Evolutionary conservation across 2,113 vertebrate species (phyloP), one percentile per base, ranked within the genome.

Genomic region (Uropsilus gracilis): DNA sequence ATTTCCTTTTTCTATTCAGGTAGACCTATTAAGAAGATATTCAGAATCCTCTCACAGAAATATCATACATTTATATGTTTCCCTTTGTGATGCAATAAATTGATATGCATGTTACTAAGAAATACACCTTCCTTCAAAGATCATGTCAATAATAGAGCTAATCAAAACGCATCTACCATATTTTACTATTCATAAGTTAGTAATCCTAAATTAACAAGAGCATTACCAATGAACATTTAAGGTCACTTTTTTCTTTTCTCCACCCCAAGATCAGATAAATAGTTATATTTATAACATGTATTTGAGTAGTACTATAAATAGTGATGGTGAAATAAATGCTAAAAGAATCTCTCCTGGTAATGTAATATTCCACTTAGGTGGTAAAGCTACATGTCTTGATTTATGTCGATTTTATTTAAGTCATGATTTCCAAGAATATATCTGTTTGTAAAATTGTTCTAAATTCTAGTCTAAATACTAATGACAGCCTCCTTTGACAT

Each of bases 401-500:
- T 82, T 81, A 63, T 44, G 10, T 57, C 82, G 28, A 4, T 89
- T 80, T 92, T 11, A 78, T 42, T 57, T 80, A 86, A 92, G 22
- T 73, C 55, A 34, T 69, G 7, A 69, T 84, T 87, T 90, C n/a
- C 69, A 92, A 85, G 44, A 77, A 20, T 57, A 55, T n/a, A 71
- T 55, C 24, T 66, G 30, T 63, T 87, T 18, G 57, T 92, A 28
- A 83, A 90, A 55, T 77, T 59, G 46, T 61, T 8, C 59, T 69
- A 63, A 46, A 59, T 94, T 89, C 69, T 89, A 39, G 13, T 83
- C 48, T 94, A 50, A 53, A 69, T 39, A 57, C 32, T 83, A 97
- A 82, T 89, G 96, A 86, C 34, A 96, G 4, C 17, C 16, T 14
- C 61, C 90, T 97, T 69, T 95, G 86, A 96, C 90, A 96, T 95